Evolutionary conservation across 2,888 invertebrate genomes (phyloP), one percentile per base, ranked within the genome.

Genomic region (Nomada lathburiana): DNA sequence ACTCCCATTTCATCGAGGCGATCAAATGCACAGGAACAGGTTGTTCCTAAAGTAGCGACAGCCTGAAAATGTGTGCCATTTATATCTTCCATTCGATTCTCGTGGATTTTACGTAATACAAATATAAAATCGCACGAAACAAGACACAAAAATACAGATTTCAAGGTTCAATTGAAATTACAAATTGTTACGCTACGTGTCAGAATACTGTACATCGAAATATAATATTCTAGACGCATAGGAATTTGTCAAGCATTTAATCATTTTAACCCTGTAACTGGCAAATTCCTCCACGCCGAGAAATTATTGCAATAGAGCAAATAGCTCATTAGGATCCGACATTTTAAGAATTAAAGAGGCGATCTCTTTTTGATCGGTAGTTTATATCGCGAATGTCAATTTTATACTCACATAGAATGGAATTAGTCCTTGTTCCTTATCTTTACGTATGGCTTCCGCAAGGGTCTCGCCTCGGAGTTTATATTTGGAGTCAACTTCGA

Each of bases 21-120:
- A 94, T 99, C 99, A 92, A 99, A 99, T 0, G 98, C 97, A 92
- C 99, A 99, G 0, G 98, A 98, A n/a, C 97, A 97, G 0, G 99
- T 99, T 1, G 99, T 99, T 5, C 99, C 99, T 79, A 99, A 94
- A 0, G 99, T 99, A 4, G 97, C 97, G 1, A 98, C 97, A 67
- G 95, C 96, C 97, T 97, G 94, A 97, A 94, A 99, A 99, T 29
- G 99, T 99, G 92, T 99, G 98, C n/a, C 99, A 95, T 69, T 99
- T 99, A 77, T 97, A 96, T 76, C 96, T 96, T 77, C 11, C 36
- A 18, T 36, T 29, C 13, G 36, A 7, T 7, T 10, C 7, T 4
- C 11, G 18, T 18, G n/a, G 16, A 42, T n/a, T 42, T 20, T 5
- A 9, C 16, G 11, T 36, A 36, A 36, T 36, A 36, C 7, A 36